phyloP scores from a whole-genome alignment of 2,797 vertebrate species.

The Saxicola maurus region DNA sequence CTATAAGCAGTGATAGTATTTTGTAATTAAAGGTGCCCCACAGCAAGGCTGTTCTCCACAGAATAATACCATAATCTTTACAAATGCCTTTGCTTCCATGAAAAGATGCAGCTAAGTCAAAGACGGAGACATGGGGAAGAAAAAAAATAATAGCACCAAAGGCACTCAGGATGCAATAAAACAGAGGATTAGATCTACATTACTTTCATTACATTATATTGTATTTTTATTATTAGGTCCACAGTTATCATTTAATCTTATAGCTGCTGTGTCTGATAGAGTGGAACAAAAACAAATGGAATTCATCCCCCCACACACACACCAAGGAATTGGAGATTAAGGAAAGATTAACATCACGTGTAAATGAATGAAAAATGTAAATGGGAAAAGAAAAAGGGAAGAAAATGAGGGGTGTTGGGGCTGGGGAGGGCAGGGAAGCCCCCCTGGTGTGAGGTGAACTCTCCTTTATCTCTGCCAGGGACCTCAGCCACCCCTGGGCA shows the following conservation, averaged over 20 bases:
- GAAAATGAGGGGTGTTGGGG: not conserved
- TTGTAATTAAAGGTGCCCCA: constrained; percentile 86
- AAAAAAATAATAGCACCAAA: constrained; percentile 71
- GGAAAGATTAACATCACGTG: constrained; percentile 63
- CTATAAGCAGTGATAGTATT: constrained; percentile 67
- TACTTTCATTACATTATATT: constrained; percentile 71
- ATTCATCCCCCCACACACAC: constrained; percentile 35
- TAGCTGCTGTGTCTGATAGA: constrained; percentile 69
- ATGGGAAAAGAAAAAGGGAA: not conserved
- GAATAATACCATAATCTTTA: constrained; percentile 78
- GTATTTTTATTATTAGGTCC: constrained; percentile 75
- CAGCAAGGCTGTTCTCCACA: constrained; percentile 73
- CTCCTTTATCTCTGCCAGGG: not conserved
- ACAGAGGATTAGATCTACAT: constrained; percentile 70
- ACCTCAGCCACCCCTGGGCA: not conserved
- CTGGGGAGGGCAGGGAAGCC: not conserved
- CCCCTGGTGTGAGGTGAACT: not conserved
- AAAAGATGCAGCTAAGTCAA: constrained; percentile 70
- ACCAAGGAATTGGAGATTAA: constrained; percentile 66
- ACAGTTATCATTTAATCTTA: constrained; percentile 74
- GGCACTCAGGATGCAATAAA: constrained; percentile 75
- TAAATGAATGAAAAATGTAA: constrained; percentile 73
- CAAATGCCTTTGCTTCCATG: constrained; percentile 77
- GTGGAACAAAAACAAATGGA: constrained; percentile 72
- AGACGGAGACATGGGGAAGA: constrained; percentile 54